Conservation (phyloP, 2,797 vertebrate genomes). For the Acridotheres tristis region DNA sequence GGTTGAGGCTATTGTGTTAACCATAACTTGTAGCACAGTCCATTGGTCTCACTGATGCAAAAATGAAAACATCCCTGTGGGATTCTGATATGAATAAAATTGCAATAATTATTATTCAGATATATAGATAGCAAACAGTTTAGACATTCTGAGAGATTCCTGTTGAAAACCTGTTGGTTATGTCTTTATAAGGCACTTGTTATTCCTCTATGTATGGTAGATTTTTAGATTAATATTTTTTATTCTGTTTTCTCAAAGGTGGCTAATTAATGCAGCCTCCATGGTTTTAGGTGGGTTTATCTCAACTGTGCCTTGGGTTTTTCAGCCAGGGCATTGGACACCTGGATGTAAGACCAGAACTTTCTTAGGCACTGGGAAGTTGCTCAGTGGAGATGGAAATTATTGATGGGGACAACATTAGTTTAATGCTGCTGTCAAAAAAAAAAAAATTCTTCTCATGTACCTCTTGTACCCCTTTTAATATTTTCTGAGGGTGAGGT, state of each 20-base stretch:
- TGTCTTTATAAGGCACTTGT: neutral
- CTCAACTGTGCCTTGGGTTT: neutral
- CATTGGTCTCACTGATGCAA: neutral
- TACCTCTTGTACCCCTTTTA: conserved; percentile 37
- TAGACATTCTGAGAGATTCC: neutral
- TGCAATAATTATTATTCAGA: neutral
- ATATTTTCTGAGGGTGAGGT: conserved; percentile 52
- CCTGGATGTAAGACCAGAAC: neutral
- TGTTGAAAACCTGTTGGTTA: neutral
- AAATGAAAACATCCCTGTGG: neutral
- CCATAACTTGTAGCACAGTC: neutral
- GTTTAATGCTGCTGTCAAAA: conserved; percentile 15
- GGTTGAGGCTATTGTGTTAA: neutral
- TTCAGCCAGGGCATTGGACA: neutral
- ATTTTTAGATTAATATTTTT: neutral
- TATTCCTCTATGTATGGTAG: neutral
- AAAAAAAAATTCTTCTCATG: neutral
- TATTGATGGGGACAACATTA: conserved; percentile 16
- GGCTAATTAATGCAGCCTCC: neutral
- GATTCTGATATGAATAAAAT: neutral
- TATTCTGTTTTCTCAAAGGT: neutral
- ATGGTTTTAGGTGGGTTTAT: neutral
- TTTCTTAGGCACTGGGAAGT: neutral
- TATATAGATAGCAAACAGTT: neutral
- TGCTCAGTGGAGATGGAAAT: neutral